Conservation (phyloP, 2,888 invertebrate genomes). For the Trypoxylon attenuatum region DNA sequence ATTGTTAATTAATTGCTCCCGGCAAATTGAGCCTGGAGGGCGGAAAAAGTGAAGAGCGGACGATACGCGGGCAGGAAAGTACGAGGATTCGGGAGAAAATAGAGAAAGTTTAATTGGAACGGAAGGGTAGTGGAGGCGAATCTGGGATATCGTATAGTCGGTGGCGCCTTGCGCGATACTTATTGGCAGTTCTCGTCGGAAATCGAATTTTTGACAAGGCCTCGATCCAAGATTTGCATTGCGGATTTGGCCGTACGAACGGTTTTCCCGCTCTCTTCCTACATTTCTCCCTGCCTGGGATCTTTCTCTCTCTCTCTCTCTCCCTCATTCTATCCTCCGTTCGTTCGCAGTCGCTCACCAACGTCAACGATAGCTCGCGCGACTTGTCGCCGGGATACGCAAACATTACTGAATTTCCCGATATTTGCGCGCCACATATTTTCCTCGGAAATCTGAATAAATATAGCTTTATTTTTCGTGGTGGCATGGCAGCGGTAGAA, state of each 20-base stretch:
- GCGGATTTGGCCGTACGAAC: neutral
- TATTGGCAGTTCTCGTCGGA: neutral
- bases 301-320: neutral
- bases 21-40: conserved; percentile 17
- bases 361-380: no score
- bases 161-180: neutral
- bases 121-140: no score
- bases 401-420: neutral
- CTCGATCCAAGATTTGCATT: neutral
- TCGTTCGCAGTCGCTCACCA: no score
- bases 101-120: conserved; percentile 34
- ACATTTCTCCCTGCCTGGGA: neutral
- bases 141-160: neutral
- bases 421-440: conserved; percentile 8
- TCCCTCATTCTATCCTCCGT: neutral
- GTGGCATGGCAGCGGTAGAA: no score
- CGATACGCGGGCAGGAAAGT: conserved; percentile 16
- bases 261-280: neutral
- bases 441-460: neutral
- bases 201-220: neutral
- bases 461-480: no score
- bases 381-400: neutral
- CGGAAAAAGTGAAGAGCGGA: conserved; percentile 3
- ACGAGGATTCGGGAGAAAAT: conserved; percentile 18
- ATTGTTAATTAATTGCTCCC: conserved; percentile 38